These are phyloP conservation scores for Brachyalestes nurse DNA, from an alignment of 2,797 vertebrate genomes.

Conservation along the genomic window DNA sequence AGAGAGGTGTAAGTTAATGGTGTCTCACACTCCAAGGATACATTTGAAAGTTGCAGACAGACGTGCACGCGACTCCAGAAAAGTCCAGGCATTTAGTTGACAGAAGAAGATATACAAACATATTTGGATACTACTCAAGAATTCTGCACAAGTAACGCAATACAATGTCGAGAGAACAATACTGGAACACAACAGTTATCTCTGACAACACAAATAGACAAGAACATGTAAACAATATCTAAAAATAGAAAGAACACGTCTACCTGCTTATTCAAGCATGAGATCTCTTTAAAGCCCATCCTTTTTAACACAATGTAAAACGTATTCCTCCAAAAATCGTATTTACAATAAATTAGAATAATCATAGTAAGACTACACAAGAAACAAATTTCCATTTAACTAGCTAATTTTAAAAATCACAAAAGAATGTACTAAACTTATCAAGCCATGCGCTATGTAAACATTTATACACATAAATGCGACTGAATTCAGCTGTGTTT, in stretches of 20 bases:
- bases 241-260: slow-evolving; percentile 58
- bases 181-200: slow-evolving; percentile 41
- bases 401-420: slow-evolving; percentile 65
- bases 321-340: slow-evolving; percentile 67
- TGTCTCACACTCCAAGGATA: slow-evolving; percentile 17
- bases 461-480: slow-evolving; percentile 63
- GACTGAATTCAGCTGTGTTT: slow-evolving; percentile 32
- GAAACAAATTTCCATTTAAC: slow-evolving; percentile 58
- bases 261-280: slow-evolving; percentile 67
- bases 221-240: slow-evolving; percentile 68
- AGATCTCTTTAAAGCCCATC: slow-evolving; percentile 59
- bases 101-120: slow-evolving; percentile 17
- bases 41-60: slow-evolving; percentile 15
- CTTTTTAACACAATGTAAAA: slow-evolving; percentile 61
- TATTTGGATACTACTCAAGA: background rate
- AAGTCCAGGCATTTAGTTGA: slow-evolving; percentile 19
- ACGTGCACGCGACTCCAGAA: slow-evolving; percentile 25
- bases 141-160: slow-evolving; percentile 28
- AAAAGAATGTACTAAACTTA: slow-evolving; percentile 64
- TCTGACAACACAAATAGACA: slow-evolving; percentile 61
- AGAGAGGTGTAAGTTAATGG: slow-evolving; percentile 14
- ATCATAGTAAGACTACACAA: slow-evolving; percentile 35
- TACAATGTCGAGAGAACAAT: slow-evolving; percentile 21
- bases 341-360: slow-evolving; percentile 82
- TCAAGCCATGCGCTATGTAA: slow-evolving; percentile 78